phyloP scores from a whole-genome alignment of 2,797 vertebrate species.

The Craterocephalus amniculus region DNA sequence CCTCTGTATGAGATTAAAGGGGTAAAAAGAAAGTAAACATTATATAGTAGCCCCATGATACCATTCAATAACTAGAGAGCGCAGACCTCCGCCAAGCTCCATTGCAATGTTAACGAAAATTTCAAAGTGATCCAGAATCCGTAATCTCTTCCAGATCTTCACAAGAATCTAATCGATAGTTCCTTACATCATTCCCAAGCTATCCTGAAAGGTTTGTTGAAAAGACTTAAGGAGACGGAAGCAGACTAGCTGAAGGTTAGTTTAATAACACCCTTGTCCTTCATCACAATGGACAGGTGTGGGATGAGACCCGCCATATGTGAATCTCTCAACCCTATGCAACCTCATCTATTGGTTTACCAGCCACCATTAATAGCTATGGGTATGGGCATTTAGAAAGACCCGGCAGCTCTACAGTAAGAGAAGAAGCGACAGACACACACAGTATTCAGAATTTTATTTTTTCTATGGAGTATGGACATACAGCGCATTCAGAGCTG shows the following conservation, averaged over 20 bases:
- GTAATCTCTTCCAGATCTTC: no score
- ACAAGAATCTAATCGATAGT: no score
- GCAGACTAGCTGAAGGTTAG: conserved; percentile 37
- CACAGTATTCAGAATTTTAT: conserved; percentile 38
- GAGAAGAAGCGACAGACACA: conserved; percentile 49
- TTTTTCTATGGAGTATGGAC: conserved; percentile 30
- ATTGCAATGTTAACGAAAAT: no score
- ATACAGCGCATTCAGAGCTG: conserved; percentile 39
- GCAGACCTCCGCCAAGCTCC: no score
- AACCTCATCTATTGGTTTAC: conserved; percentile 67
- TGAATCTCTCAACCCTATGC: conserved; percentile 52
- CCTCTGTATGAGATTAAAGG: background rate
- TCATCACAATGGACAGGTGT: conserved; percentile 65
- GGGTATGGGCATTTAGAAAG: conserved; percentile 64
- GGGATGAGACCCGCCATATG: conserved; percentile 54
- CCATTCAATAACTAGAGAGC: no score
- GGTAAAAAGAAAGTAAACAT: background rate
- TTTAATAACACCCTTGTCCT: conserved; percentile 39
- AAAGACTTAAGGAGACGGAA: background rate
- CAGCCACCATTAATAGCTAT: conserved; percentile 45
- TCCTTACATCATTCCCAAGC: no score
- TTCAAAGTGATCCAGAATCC: no score
- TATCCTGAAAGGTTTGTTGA: background rate
- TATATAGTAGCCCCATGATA: background rate
- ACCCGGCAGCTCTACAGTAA: conserved; percentile 59